These are phyloP conservation scores for Gallinago jamesoni DNA, from an alignment of 2,113 vertebrate genomes.

Conservation along the genomic window DNA sequence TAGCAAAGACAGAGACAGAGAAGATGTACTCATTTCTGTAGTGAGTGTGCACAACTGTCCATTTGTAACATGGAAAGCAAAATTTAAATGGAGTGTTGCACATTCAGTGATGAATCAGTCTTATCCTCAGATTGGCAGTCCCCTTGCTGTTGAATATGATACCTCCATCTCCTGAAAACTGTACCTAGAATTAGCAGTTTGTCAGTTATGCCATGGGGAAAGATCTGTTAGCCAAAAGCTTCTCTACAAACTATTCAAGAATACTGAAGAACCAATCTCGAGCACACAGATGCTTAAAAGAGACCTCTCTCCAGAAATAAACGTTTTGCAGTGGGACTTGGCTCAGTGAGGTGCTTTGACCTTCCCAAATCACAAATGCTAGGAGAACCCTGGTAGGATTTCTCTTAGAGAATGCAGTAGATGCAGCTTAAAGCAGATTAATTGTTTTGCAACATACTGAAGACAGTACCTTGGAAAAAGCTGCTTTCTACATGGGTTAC, in stretches of 20 bases:
- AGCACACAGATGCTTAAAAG: not conserved
- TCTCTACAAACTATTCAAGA: not conserved
- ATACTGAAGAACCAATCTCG: not conserved
- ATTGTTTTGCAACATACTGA: not conserved
- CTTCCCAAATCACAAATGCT: not conserved
- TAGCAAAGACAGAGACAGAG: not conserved
- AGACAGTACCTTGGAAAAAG: not conserved
- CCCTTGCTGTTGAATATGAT: not conserved
- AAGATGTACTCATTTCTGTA: fast-evolving
- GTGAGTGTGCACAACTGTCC: not conserved
- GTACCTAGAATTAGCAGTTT: not conserved
- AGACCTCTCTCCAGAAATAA: not conserved
- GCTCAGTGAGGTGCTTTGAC: not conserved
- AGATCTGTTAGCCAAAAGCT: not conserved
- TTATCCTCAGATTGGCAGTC: not conserved
- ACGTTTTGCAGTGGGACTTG: fast-evolving
- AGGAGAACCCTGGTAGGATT: not conserved
- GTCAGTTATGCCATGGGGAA: not conserved
- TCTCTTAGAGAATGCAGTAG: not conserved
- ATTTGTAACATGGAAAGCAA: not conserved
- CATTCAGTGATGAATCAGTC: not conserved
- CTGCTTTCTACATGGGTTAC: not conserved
- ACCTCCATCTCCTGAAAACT: not conserved
- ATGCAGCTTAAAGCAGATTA: not conserved
- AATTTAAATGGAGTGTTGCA: not conserved